Conservation (phyloP, 2,888 invertebrate genomes). For the Dorcus parallelipipedus region DNA sequence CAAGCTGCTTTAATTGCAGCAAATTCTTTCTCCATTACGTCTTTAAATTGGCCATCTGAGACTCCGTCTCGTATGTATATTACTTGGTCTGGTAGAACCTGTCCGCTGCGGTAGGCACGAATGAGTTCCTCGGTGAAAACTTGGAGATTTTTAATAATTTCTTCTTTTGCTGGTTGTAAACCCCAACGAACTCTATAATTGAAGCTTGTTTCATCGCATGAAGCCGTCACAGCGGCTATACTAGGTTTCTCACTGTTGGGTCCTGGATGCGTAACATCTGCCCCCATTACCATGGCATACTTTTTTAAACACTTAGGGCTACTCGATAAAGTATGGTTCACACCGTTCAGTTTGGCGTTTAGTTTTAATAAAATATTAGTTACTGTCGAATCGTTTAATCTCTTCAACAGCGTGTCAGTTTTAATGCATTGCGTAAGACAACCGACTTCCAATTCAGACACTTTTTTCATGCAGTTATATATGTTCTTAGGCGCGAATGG, state of each 20-base stretch:
- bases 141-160: conserved; percentile 72
- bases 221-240: conserved; percentile 74
- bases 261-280: conserved; percentile 90
- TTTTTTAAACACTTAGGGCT: conserved; percentile 43
- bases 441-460: conserved; percentile 65
- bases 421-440: conserved; percentile 74
- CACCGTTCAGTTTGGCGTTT: conserved; percentile 80
- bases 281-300: conserved; percentile 68
- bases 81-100: conserved; percentile 58
- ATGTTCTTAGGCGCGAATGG: conserved; percentile 50
- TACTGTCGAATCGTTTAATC: conserved; percentile 60
- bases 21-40: conserved; percentile 66
- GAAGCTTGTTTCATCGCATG: conserved; percentile 64
- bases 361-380: conserved; percentile 73
- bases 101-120: conserved; percentile 53
- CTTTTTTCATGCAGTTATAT: conserved; percentile 32
- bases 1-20: conserved; percentile 71
- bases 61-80: conserved; percentile 85
- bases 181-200: conserved; percentile 73
- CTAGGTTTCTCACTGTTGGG: conserved; percentile 66
- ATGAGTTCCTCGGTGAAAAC: conserved; percentile 52
- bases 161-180: conserved; percentile 69
- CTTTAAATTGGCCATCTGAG: conserved; percentile 77
- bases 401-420: conserved; percentile 47
- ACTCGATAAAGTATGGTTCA: conserved; percentile 59